These are phyloP conservation scores for Alces alces DNA, from an alignment of 2,113 vertebrate genomes.

Conservation along the genomic window DNA sequence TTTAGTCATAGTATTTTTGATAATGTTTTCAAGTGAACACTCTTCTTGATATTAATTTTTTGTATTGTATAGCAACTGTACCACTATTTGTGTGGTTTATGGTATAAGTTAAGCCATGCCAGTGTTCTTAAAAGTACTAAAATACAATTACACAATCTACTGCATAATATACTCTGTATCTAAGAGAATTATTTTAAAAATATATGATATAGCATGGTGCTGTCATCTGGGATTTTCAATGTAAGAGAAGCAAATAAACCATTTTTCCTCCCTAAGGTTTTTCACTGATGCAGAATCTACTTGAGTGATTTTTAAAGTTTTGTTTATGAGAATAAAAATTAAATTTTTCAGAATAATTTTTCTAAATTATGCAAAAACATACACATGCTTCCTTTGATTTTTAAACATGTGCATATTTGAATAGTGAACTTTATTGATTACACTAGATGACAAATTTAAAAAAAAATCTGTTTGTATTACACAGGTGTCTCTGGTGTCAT, in stretches of 20 bases:
- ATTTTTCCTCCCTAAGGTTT: not conserved
- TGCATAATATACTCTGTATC: not conserved
- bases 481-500: conserved; percentile 10
- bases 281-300: not conserved
- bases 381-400: not conserved
- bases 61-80: not conserved
- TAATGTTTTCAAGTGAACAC: not conserved
- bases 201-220: not conserved
- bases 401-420: not conserved
- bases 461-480: conserved; percentile 53
- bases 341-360: not conserved
- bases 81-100: not conserved
- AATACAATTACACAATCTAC: not conserved
- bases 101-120: not conserved
- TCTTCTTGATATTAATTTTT: not conserved
- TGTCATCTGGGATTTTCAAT: not conserved
- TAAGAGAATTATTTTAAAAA: not conserved
- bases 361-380: not conserved
- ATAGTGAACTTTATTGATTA: conserved; percentile 45
- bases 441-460: not conserved
- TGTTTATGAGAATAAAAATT: not conserved
- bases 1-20: not conserved
- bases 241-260: not conserved
- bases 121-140: not conserved
- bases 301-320: not conserved